Evolutionary conservation across 2,113 vertebrate genomes (phyloP).

Genomic region (Dicentrarchus labrax): DNA sequence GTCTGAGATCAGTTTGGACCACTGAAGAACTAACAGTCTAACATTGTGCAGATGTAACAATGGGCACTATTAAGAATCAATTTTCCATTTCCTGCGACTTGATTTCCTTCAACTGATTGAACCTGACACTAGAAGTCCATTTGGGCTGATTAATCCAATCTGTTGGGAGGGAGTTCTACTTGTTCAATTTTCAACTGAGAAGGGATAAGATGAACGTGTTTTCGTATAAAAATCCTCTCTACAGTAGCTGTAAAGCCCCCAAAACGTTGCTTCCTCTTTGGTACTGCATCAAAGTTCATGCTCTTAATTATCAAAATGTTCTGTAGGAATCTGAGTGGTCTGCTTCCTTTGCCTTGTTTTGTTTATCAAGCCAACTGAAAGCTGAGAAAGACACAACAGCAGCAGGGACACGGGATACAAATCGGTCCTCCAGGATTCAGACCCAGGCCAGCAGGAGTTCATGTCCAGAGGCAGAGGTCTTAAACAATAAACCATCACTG

Average conservation of each 20-base stretch:
- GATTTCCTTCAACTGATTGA: not conserved
- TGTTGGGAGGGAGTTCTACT: not conserved
- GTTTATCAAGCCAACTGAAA: conserved; percentile 30
- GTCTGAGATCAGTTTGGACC: not conserved
- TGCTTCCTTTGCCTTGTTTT: not conserved
- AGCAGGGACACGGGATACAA: conserved; percentile 16
- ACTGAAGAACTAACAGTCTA: no score
- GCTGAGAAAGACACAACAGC: conserved; percentile 21
- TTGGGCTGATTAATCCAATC: not conserved
- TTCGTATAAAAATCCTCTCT: not conserved
- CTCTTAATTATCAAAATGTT: not conserved
- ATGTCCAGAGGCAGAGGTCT: conserved; percentile 59
- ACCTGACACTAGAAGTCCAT: not conserved
- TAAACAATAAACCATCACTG: conserved; percentile 53
- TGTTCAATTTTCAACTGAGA: no score
- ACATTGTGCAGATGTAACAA: not conserved
- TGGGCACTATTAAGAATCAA: not conserved
- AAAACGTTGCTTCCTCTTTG: not conserved
- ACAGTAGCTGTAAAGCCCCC: not conserved
- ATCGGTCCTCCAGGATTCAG: conserved; percentile 30
- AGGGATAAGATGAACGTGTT: not conserved
- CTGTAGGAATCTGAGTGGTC: not conserved
- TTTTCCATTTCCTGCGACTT: conserved; percentile 3
- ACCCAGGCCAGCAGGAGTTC: conserved; percentile 45
- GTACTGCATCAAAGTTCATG: not conserved